Evolutionary conservation across 2,113 vertebrate genomes (phyloP).

Genomic region (Porphyrio hochstetteri): DNA sequence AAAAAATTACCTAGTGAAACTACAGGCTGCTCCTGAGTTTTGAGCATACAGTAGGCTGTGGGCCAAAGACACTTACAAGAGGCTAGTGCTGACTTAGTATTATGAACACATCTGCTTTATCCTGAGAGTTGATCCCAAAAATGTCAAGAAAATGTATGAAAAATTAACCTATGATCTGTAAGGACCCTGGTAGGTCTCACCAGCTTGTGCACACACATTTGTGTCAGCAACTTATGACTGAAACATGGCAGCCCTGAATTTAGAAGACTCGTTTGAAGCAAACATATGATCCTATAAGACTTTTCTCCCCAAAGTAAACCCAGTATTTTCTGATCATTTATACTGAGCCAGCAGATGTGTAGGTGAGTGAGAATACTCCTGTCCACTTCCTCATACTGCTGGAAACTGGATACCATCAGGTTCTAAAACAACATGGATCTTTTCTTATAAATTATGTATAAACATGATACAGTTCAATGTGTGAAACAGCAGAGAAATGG

Average conservation of each 20-base stretch:
- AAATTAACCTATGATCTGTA: not conserved
- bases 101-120: not conserved
- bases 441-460: not conserved
- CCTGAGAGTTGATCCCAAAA: not conserved
- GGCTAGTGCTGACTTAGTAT: not conserved
- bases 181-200: not conserved
- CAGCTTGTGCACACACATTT: not conserved
- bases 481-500: not conserved
- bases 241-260: not conserved
- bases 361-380: not conserved
- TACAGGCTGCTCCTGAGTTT: not conserved
- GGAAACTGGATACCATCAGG: not conserved
- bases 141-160: not conserved
- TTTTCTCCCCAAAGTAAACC: not conserved
- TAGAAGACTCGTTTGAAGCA: not conserved
- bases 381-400: not conserved
- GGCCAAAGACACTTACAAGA: not conserved
- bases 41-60: not conserved
- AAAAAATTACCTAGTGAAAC: not conserved
- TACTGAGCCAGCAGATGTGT: not conserved
- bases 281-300: rapidly evolving
- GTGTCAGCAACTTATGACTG: not conserved
- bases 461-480: not conserved
- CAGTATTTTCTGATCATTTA: not conserved
- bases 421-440: not conserved